Base-by-base conservation (phyloP, 1,140 invertebrate genomes). In the Eupeodes corollae region DNA sequence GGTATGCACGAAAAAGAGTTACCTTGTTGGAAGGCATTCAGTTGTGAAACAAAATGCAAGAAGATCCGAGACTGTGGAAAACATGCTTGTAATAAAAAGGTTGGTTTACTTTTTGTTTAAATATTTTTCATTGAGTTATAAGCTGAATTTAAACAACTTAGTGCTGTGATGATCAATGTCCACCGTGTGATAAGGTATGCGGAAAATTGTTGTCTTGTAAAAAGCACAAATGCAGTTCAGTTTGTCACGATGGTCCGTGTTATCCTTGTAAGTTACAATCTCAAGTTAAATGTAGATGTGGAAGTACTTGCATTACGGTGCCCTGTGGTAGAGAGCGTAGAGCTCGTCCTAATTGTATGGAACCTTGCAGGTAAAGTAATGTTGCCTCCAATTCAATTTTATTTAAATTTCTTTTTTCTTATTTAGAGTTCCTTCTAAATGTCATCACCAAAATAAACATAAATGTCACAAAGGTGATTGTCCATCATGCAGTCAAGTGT, bases 21-120 rank as follows among this genome's bases (percentile, higher is more conserved):
- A 5, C 82, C 85, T n/a, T 97, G 91, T 59, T 79, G 77, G 33
- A 94, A 92, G 63, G 82, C 86, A 21, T 92, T 84, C 60, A 76
- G 79, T 18, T 97, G 92, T 73, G 90, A 93, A 50, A 85, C 80
- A 2, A 93, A 93, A 68, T 97, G 92, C 63, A 85, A 82, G 53
- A 80, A 79, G 37, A 76, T 82, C 46, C 78, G 82, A 43, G 80
- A 88, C 44, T 97, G 92, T 69, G 79, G 84, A 3, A 82, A 85
- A 54, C 91, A 97, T 73, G 73, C 78, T 2, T 96, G 92, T 68
- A 92, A 88, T 59, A 77, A 79, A 53, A 95, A 93, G 73, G 80
- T 83, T 67, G 68, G 61, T 5, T 26, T 26, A 5, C 21, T 26
- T 5, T 26, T 15, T 37, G 11, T 35, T 47, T 38, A 46, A 47